phyloP scores from a whole-genome alignment of 2,888 invertebrate species.

The Germaria angustata region DNA sequence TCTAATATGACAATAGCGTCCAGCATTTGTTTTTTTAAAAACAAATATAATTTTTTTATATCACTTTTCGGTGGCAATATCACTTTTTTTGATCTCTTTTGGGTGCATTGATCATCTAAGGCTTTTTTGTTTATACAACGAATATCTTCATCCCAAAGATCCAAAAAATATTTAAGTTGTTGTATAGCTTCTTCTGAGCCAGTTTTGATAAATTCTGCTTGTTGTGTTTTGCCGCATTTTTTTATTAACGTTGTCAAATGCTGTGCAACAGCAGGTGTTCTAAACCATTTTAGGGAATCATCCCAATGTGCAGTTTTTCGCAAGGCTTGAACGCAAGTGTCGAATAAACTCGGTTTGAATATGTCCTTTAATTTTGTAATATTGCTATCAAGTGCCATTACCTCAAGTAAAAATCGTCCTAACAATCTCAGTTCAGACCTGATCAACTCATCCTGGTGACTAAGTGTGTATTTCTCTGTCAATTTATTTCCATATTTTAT shows the following conservation, averaged over 20 bases:
- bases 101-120: constrained; percentile 3
- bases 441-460: neutral
- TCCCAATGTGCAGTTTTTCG: constrained; percentile 13
- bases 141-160: constrained; percentile 7
- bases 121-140: constrained; percentile 25
- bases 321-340: neutral
- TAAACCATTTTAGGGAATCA: neutral
- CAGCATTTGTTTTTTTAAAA: neutral
- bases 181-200: neutral
- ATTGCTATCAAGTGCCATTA: neutral
- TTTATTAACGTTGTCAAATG: neutral
- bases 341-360: neutral
- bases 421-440: neutral
- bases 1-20: neutral
- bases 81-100: neutral
- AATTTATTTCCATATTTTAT: constrained; percentile 30
- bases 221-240: neutral
- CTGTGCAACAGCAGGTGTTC: constrained; percentile 25
- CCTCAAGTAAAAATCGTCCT: neutral
- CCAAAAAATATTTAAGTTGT: neutral
- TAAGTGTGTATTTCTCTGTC: neutral
- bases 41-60: neutral
- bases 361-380: neutral
- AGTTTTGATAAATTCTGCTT: neutral
- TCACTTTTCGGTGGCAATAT: neutral